Conservation (phyloP, 2,888 invertebrate species). For the Branchellion lobata region DNA sequence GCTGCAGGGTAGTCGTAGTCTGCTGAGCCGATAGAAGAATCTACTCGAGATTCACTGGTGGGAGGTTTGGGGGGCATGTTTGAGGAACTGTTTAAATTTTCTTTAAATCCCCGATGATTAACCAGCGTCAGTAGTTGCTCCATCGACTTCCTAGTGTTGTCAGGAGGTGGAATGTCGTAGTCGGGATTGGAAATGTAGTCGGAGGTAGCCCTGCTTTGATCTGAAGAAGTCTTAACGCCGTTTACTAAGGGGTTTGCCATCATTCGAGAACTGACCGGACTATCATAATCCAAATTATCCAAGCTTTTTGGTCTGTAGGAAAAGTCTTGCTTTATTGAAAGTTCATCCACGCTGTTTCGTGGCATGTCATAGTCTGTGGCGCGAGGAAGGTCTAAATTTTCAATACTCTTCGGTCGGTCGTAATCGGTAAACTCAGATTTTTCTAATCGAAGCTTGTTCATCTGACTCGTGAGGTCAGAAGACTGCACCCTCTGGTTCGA, state of each 20-base stretch:
- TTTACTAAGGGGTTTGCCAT: too few species aligned
- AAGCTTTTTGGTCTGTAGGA: neutral
- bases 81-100: too few species aligned
- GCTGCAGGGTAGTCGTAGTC: neutral
- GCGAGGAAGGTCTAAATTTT: neutral
- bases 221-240: too few species aligned
- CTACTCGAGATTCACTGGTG: too few species aligned
- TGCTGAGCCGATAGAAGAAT: neutral
- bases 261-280: neutral
- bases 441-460: too few species aligned
- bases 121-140: neutral
- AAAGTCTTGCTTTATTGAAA: neutral
- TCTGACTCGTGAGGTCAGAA: neutral
- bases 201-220: neutral
- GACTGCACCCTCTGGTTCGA: neutral
- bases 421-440: constrained; percentile 17
- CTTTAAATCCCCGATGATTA: neutral
- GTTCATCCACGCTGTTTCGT: neutral
- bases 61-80: too few species aligned
- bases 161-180: neutral
- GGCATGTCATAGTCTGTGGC: constrained; percentile 2
- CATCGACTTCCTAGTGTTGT: neutral
- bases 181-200: neutral
- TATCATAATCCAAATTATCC: constrained; percentile 2
- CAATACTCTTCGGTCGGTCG: constrained; percentile 16